A percentile compares a stretch with the other conserved stretches of the same genome.
Conservation (phyloP, 1,140 invertebrate species). For the Ephestia elutella region DNA sequence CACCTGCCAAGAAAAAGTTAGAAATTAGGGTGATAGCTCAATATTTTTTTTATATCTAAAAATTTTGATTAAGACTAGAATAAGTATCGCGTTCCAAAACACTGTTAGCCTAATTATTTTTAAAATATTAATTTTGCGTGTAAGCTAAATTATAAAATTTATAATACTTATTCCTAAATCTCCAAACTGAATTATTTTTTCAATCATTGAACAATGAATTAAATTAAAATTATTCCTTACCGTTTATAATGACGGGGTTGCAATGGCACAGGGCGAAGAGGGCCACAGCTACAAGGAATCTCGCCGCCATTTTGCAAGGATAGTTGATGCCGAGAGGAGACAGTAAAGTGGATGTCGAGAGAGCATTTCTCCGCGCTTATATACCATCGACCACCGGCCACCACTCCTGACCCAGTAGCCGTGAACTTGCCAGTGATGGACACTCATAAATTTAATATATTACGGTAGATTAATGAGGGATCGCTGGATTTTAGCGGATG, state of each 20-base stretch:
- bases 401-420: constrained; percentile 45
- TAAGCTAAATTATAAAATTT: too few relatives aligned
- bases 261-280: constrained; percentile 44
- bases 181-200: too few relatives aligned
- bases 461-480: constrained; percentile 53
- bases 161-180: too few relatives aligned
- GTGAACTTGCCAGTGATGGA: constrained; percentile 48
- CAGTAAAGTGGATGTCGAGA: constrained; percentile 57
- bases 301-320: constrained; percentile 50
- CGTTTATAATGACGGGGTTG: constrained; percentile 47
- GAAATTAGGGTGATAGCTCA: too few relatives aligned
- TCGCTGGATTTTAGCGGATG: constrained; percentile 25
- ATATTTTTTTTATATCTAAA: too few relatives aligned
- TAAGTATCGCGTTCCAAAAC: too few relatives aligned
- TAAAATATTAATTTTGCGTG: too few relatives aligned
- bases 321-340: constrained; percentile 30
- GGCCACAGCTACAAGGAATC: constrained; percentile 47
- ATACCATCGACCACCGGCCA: constrained; percentile 40
- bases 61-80: too few relatives aligned
- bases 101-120: too few relatives aligned
- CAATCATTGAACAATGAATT: too few relatives aligned
- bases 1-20: constrained; percentile 26
- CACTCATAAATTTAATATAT: constrained; percentile 50
- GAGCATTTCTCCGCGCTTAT: constrained; percentile 69
- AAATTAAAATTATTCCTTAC: constrained; percentile 31